Base-by-base conservation (phyloP, 2,113 vertebrate species). In the Malurus alboscapulatus region DNA sequence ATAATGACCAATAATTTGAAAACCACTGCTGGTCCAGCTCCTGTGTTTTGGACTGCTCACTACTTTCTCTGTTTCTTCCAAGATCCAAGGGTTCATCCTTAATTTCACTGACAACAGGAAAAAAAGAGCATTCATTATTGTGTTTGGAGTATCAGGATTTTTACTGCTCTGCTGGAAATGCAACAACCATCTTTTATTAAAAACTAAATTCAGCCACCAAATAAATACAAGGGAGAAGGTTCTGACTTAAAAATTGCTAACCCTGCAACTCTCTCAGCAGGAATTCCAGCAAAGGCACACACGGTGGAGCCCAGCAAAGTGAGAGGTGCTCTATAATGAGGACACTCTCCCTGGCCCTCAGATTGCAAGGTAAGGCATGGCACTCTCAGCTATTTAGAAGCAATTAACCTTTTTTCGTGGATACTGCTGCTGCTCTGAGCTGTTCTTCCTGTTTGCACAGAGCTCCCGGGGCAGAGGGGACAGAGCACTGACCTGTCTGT, bases 391-490 rank as follows among this genome's bases (percentile, higher is more conserved):
- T 73, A 44, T 87, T 93, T 73, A 94, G 88, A 84, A 61, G 62
- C 1, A 6, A 94, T 95, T 94, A 93, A 86, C 91, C 77, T 93
- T 92, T 91, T 78, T 68, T 57, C 59, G 81, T 53, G 80, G 90
- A 45, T 84, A 5, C 18, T 82, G 80, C 44, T 61, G 53, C 57
- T 47, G 30, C 6, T 61, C 21, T 1, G 26, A 82, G 42, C 62
- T 68, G 32, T 44, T 57, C 42, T 90, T 54, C 44, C 47, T 53
- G 30, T 8, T 34, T 77, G 55, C 68, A 5, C 32, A 20, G n/a
- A 72, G 25, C 57, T 53, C 40, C 2, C 3, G 36, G 74, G 74
- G 53, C 45, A 57, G 36, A 83, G 69, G 75, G 87, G 57, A n/a
- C n/a, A 38, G 71, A 50, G 50, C 45, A 87, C 32, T 66, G 86